A percentile compares a stretch with the other conserved stretches of the same genome.
Conservation (phyloP, 2,888 invertebrate species). For the Anticlea derivata region DNA sequence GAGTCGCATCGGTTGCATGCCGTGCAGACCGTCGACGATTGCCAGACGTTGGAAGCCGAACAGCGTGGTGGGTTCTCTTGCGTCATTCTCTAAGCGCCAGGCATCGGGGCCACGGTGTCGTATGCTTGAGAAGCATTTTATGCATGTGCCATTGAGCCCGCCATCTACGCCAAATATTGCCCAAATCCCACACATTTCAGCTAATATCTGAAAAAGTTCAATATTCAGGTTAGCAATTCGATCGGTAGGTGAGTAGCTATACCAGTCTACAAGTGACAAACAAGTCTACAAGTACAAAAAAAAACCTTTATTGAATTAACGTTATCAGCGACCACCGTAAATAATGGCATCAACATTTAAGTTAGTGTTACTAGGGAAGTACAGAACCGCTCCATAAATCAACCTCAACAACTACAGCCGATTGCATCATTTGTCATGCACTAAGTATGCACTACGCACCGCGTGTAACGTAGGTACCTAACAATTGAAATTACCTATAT, state of each 20-base stretch:
- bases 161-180: conserved; percentile 87
- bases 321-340: not conserved
- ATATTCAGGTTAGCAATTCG: not conserved
- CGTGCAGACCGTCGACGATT: conserved; percentile 88
- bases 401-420: no score
- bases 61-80: conserved; percentile 84
- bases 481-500: no score
- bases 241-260: not conserved
- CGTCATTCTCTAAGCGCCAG: conserved; percentile 88
- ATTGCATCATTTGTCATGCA: no score
- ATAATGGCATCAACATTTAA: not conserved
- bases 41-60: conserved; percentile 88
- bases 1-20: conserved; percentile 91
- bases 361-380: not conserved
- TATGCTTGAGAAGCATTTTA: conserved; percentile 86
- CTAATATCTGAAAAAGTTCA: conserved; percentile 42
- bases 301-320: no score
- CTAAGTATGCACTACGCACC: no score
- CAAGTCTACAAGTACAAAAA: no score
- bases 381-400: no score
- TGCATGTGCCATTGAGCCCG: conserved; percentile 81
- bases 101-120: conserved; percentile 90
- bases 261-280: no score
- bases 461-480: no score
- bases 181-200: conserved; percentile 90